These are phyloP conservation scores for Pomatostomus ruficeps DNA, from an alignment of 2,113 vertebrate genomes.

Conservation along the genomic window DNA sequence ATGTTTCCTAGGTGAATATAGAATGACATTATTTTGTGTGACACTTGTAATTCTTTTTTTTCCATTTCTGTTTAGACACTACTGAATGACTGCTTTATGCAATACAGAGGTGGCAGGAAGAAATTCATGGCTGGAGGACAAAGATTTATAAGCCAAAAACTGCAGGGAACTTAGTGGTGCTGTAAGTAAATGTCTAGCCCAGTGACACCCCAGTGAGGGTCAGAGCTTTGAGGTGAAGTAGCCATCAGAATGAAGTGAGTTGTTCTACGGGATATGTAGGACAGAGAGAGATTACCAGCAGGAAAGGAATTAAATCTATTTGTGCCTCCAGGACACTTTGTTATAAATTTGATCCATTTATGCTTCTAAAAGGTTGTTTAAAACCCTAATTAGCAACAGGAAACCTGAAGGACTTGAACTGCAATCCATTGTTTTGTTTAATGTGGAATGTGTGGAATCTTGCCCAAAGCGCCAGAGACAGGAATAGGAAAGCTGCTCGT, in stretches of 20 bases:
- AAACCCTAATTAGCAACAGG: conserved; percentile 36
- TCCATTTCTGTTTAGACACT: neutral
- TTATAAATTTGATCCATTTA: conserved; percentile 48
- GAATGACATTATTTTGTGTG: neutral
- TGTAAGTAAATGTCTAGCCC: neutral
- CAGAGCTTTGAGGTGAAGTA: conserved; percentile 2
- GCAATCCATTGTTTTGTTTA: conserved; percentile 52
- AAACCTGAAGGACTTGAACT: conserved; percentile 33
- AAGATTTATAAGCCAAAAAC: neutral
- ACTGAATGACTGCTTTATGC: neutral
- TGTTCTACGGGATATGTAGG: neutral
- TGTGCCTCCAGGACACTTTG: neutral
- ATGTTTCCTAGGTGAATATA: neutral
- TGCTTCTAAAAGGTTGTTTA: conserved; percentile 40
- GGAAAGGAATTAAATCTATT: conserved; percentile 14
- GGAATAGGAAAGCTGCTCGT: neutral
- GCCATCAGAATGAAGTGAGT: neutral
- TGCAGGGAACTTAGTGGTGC: neutral
- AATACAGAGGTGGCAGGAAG: neutral
- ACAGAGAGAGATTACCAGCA: conserved; percentile 1
- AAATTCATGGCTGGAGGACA: neutral
- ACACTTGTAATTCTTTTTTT: neutral
- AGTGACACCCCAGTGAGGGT: neutral
- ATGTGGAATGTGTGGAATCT: conserved; percentile 17
- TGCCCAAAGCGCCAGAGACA: neutral